A percentile compares a stretch with the other conserved stretches of the same genome.
Conservation (phyloP, 64 coral and sea anemone genomes). For the Montipora efflorescens region DNA sequence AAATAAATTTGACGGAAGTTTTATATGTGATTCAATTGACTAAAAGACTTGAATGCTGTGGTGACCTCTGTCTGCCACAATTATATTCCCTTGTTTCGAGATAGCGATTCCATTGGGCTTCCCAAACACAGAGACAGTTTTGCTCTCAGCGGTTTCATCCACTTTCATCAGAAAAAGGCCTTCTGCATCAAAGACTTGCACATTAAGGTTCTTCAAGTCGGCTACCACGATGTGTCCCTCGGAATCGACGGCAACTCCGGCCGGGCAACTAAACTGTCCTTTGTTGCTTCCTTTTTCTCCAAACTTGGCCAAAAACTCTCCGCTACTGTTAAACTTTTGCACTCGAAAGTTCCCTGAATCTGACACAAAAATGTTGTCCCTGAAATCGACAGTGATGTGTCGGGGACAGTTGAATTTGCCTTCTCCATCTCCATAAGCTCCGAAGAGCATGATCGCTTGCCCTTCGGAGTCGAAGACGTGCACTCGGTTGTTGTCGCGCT, state of each 20-base stretch:
- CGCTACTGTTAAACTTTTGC: slow-evolving; percentile 67
- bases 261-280: slow-evolving; percentile 83
- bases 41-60: slow-evolving; percentile 82
- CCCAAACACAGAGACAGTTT: slow-evolving; percentile 62
- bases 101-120: slow-evolving; percentile 87
- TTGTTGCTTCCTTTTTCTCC: slow-evolving; percentile 83
- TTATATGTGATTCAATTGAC: background rate
- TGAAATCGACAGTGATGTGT: slow-evolving; percentile 61
- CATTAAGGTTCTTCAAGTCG: slow-evolving; percentile 85
- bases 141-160: slow-evolving; percentile 53
- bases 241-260: slow-evolving; percentile 76
- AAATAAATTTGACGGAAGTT: background rate
- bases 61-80: slow-evolving; percentile 88
- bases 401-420: slow-evolving; percentile 94
- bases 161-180: slow-evolving; percentile 84
- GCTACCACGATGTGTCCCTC: slow-evolving; percentile 86
- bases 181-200: slow-evolving; percentile 79
- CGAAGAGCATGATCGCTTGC: slow-evolving; percentile 77
- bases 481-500: slow-evolving; percentile 93
- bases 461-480: slow-evolving; percentile 88
- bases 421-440: slow-evolving; percentile 76
- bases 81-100: slow-evolving; percentile 75
- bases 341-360: slow-evolving; percentile 89
- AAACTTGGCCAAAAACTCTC: slow-evolving; percentile 81
- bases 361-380: slow-evolving; percentile 84